Evolutionary conservation across 2,888 invertebrate species (phyloP), one percentile per base, ranked within the genome.

Genomic region (Limnephilus marmoratus): DNA sequence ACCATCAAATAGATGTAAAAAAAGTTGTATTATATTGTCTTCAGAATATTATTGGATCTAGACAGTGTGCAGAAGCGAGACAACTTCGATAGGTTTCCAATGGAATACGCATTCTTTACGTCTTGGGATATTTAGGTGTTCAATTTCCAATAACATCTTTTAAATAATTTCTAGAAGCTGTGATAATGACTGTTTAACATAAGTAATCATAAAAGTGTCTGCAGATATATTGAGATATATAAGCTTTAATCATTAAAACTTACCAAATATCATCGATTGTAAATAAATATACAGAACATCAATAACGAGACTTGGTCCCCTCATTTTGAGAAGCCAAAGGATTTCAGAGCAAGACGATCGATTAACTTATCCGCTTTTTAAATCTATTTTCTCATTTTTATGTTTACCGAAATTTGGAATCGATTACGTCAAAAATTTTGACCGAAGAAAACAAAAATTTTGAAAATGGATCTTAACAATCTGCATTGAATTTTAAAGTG

Each of bases 241-340:
- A 0, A 53, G 5, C 15, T 18, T 53, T 18, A 53, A 18, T 15
- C 7, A 53, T 53, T 24, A 68, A 24, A 81, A 45, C 90, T 15
- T 45, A 90, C 81, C 82, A 9, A 81, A 81, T 9, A 90, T 45
- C 45, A 82, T n/a, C 7, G 82, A 82, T 41, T 90, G 90, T 18
- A 81, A 41, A 29, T 82, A 82, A 37, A 90, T 31, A 31, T 90
- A 24, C 11, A 90, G 29, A 29, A 82, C 18, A 34, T 53, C n/a
- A 15, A 83, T 83, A 82, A 90, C 18, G 4, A 82, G 24, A 82
- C 49, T 49, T 13, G n/a, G 90, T 29, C 31, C 45, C 45, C 45
- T 82, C 82, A 90, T 90, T 82, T 90, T 83, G 9, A 81, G 41
- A 68, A 24, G 7, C 24, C n/a, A 68, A 68, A 68, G 1, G 68